These are phyloP conservation scores for Alentia gelatinosa DNA, from an alignment of 2,888 invertebrate species.

Conservation along the genomic window DNA sequence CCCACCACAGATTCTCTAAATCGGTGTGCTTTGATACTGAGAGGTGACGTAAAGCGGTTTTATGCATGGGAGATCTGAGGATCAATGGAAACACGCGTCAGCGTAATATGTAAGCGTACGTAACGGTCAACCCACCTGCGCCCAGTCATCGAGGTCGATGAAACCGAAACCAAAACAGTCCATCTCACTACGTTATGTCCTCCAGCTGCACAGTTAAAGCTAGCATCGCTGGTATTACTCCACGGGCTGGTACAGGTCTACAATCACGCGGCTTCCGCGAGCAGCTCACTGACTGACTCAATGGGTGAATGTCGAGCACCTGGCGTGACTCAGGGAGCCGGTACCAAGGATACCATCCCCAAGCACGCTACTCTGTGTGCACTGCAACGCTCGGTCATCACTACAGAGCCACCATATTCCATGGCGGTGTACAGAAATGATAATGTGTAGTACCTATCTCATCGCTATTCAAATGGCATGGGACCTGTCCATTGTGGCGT, in stretches of 20 bases:
- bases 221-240: neutral
- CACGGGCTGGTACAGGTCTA: neutral
- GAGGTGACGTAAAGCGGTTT: too few relatives aligned
- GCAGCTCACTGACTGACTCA: slow-evolving; percentile 30
- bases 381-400: neutral
- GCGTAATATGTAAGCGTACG: neutral
- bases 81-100: too few relatives aligned
- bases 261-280: neutral
- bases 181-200: neutral
- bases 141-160: neutral
- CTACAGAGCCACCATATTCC: neutral
- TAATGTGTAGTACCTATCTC: too few relatives aligned
- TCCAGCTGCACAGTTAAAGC: neutral
- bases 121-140: neutral
- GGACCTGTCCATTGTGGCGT: too few relatives aligned
- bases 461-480: too few relatives aligned
- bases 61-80: too few relatives aligned
- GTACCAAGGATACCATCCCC: neutral
- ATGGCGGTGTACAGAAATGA: neutral
- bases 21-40: too few relatives aligned
- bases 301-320: neutral
- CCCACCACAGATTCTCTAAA: too few relatives aligned
- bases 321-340: slow-evolving; percentile 15
- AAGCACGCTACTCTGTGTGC: neutral
- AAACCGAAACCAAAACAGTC: slow-evolving; percentile 24